phyloP scores from a whole-genome alignment of 2,113 vertebrate species.

The Eurystomus gularis region DNA sequence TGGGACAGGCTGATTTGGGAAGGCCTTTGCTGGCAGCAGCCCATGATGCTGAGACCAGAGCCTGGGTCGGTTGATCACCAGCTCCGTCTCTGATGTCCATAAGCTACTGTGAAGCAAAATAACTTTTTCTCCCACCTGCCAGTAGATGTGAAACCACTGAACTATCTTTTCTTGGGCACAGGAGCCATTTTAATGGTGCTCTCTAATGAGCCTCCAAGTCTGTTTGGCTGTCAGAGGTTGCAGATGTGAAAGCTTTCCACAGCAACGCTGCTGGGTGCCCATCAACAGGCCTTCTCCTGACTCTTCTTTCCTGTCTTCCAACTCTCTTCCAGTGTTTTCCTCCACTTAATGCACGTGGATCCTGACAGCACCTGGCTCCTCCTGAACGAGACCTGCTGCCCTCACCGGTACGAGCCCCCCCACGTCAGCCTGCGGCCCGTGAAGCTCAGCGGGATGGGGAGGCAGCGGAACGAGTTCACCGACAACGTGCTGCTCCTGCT shows the following conservation, averaged over 20 bases:
- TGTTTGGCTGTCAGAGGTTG: neutral
- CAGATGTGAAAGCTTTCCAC: neutral
- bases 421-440: conserved; percentile 78
- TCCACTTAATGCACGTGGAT: conserved; percentile 82
- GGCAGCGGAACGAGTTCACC: conserved; percentile 70
- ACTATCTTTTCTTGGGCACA: neutral
- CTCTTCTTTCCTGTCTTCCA: neutral
- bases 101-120: neutral
- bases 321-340: conserved; percentile 82
- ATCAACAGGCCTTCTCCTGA: neutral
- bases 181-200: neutral
- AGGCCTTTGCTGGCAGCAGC: neutral
- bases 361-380: conserved; percentile 87
- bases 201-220: neutral
- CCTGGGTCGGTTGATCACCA: neutral
- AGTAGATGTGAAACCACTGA: neutral
- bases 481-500: conserved; percentile 84
- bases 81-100: neutral
- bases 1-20: neutral
- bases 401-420: conserved; percentile 62
- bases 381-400: conserved; percentile 82
- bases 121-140: neutral
- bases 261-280: neutral
- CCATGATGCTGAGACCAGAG: neutral
- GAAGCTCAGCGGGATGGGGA: conserved; percentile 60